Percentiles rank a stretch among this genome's conserved stretches.
Evolutionary conservation across 1,140 invertebrate species (phyloP).

Genomic region (Diploscapter pachys): DNA sequence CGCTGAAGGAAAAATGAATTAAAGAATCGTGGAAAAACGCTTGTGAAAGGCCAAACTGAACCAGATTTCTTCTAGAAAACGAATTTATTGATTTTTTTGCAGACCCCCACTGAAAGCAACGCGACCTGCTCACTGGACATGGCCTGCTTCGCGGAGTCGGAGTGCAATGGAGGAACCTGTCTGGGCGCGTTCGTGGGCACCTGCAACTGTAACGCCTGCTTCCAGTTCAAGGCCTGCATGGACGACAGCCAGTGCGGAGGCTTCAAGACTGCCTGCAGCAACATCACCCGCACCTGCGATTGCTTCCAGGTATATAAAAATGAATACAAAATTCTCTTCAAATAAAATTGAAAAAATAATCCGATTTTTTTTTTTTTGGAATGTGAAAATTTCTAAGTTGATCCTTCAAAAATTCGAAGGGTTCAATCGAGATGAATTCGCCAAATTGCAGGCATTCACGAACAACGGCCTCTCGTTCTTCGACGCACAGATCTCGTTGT

Average conservation of each 20-base stretch:
- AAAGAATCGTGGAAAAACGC: too few species aligned
- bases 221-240: not conserved
- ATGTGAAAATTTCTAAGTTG: too few species aligned
- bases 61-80: too few species aligned
- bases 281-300: not conserved
- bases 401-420: not conserved
- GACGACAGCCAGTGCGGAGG: constrained; percentile 9
- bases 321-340: too few species aligned
- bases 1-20: too few species aligned
- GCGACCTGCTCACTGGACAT: too few species aligned
- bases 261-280: not conserved
- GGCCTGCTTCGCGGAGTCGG: not conserved
- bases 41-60: too few species aligned
- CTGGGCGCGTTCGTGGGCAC: not conserved
- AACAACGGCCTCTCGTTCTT: constrained; percentile 1
- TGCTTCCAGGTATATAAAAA: not conserved
- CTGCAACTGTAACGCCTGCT: constrained; percentile 5
- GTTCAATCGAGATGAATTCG: not conserved
- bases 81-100: too few species aligned
- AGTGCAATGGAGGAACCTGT: constrained; percentile 10
- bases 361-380: too few species aligned
- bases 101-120: too few species aligned
- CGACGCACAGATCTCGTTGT: not conserved
- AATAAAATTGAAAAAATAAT: too few species aligned
- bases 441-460: not conserved